phyloP scores from a whole-genome alignment of 2,888 invertebrate genomes.

The Dynastes tityus region DNA sequence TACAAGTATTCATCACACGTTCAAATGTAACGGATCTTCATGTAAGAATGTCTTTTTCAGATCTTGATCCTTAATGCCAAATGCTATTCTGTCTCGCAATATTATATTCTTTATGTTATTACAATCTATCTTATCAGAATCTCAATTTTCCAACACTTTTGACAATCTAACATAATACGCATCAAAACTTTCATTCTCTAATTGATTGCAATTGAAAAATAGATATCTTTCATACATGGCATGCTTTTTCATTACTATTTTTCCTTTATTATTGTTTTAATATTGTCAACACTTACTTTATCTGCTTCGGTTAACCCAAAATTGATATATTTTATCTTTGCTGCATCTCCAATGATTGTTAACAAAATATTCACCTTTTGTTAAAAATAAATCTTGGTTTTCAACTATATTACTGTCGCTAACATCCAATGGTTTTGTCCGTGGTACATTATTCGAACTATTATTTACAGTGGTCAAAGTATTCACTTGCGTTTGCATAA shows the following conservation, averaged over 20 bases:
- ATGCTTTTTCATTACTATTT: constrained; percentile 16
- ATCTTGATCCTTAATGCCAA: neutral
- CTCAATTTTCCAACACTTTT: neutral
- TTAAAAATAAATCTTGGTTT: constrained; percentile 1
- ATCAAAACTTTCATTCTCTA: constrained; percentile 17
- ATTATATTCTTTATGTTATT: neutral
- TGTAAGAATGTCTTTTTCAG: neutral
- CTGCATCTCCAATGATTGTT: constrained; percentile 15
- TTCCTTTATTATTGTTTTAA: neutral
- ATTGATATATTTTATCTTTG: constrained; percentile 5
- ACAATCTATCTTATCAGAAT: neutral
- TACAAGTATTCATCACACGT: no score
- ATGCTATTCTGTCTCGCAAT: neutral
- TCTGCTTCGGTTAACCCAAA: constrained; percentile 9
- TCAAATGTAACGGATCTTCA: neutral
- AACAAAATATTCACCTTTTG: constrained; percentile 8
- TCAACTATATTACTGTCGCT: constrained; percentile 1
- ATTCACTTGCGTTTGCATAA: constrained; percentile 2
- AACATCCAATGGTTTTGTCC: constrained; percentile 14
- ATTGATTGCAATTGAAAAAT: constrained; percentile 25
- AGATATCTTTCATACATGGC: constrained; percentile 17
- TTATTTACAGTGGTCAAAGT: neutral
- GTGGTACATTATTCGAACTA: neutral
- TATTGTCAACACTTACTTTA: constrained; percentile 4
- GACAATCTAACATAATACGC: constrained; percentile 1